Base-by-base conservation (phyloP, 2,113 vertebrate genomes). In the Nematolebias whitei region DNA sequence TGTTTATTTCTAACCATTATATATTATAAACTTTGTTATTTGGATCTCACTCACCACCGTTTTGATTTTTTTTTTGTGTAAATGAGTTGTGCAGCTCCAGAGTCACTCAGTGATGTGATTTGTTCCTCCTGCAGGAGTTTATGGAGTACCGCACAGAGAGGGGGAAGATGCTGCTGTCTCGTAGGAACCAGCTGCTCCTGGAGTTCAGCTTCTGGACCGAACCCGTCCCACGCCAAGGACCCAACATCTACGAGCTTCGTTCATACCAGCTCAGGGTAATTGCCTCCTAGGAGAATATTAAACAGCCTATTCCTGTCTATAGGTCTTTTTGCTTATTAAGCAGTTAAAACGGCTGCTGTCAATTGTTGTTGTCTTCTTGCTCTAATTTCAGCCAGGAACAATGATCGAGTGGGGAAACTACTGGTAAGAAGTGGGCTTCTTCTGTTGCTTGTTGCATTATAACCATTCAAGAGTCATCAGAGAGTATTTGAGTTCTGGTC, bases 341-440 rank as follows among this genome's bases (percentile, higher is more conserved):
- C 6, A 7, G 4, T 22, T 26, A 50, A 50, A 24, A 35, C 32
- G 10, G 5, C 32, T 15, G n/a, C 39, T 68, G 24, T 26, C 18
- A 16, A 12, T 54, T 19, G 79, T 43, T 63, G 2, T 9, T 1
- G 8, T 55, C 6, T 38, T 40, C 1, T 39, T 11, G 41, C 92
- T 69, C 73, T 64, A 76, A 32, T 74, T 83, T 63, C 91, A 99
- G 98, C 98, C 98, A 9, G 98, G 98, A 77, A 99, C 98, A 2
- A 99, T 99, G 98, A 99, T 99, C 44, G 98, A 99, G 72, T 99
- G 98, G 98, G 98, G 97, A 45, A 99, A 99, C 88, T 97, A 99
- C 89, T 99, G 98, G 98, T 98, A 83, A 94, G 93, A 76, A 52
- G 56, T 16, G 59, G 15, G 15, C 32, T 64, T 44, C 19, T 38